These are phyloP conservation scores for Sterna hirundo DNA, from an alignment of 2,113 vertebrate genomes.

Conservation along the genomic window DNA sequence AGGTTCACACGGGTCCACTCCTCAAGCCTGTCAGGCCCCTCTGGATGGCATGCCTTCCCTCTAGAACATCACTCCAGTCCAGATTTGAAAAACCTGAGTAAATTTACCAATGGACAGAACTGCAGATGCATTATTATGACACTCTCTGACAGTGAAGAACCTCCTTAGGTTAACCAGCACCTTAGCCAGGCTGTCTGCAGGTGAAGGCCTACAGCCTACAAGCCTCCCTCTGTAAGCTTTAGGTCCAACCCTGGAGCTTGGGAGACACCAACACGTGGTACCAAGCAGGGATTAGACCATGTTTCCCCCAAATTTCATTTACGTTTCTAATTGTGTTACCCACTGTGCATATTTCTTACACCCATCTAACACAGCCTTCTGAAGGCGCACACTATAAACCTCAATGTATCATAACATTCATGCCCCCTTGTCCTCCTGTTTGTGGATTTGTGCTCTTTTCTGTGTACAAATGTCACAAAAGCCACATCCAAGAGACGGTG, in stretches of 20 bases:
- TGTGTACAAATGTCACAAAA: background rate
- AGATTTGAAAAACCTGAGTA: background rate
- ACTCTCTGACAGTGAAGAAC: background rate
- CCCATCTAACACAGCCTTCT: background rate
- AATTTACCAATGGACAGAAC: background rate
- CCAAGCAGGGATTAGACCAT: background rate
- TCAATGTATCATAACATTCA: background rate
- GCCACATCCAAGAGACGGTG: background rate
- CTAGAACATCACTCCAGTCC: too few relatives aligned
- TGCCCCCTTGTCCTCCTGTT: background rate
- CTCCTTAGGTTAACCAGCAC: background rate
- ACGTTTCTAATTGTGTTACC: background rate
- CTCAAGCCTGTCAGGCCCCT: background rate
- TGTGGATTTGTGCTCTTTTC: background rate
- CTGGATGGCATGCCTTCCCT: background rate
- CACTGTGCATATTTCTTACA: background rate
- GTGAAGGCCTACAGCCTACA: too few relatives aligned
- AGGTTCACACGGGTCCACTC: background rate
- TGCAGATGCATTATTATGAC: too few relatives aligned
- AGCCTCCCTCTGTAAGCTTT: background rate
- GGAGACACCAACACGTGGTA: background rate
- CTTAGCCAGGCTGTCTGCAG: background rate
- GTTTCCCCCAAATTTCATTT: background rate
- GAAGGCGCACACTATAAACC: background rate
- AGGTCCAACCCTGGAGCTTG: background rate